phyloP scores from a whole-genome alignment of 2,113 vertebrate species.

The Muscicapa adusta region DNA sequence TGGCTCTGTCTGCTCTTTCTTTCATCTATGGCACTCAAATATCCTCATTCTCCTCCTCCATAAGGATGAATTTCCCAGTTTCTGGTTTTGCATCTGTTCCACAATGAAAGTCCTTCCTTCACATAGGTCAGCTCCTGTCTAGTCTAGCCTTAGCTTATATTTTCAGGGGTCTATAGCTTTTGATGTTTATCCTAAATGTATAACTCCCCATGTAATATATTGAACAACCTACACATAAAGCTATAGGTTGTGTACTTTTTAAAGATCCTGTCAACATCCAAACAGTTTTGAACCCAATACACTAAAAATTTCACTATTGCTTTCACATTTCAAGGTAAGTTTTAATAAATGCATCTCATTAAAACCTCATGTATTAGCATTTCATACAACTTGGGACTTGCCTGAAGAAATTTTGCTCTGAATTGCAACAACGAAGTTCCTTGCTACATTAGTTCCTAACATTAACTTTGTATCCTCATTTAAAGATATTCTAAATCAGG shows the following conservation, averaged over 20 bases:
- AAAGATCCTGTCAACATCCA: background rate
- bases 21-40: background rate
- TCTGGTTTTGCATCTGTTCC: background rate
- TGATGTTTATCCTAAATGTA: background rate
- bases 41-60: background rate
- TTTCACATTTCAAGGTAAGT: background rate
- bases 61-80: background rate
- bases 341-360: background rate
- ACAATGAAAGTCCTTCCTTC: background rate
- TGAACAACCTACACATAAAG: background rate
- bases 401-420: background rate
- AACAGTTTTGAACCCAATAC: background rate
- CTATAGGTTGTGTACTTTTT: background rate
- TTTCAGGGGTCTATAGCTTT: background rate
- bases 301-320: background rate
- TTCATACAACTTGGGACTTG: background rate
- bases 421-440: background rate
- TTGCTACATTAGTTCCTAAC: background rate
- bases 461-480: background rate
- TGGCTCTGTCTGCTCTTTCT: background rate
- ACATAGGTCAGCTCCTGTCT: background rate
- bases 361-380: background rate
- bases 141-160: background rate
- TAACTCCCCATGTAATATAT: rapidly evolving
- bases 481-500: background rate